These are phyloP conservation scores for Drosophila paranaensis DNA, from an alignment of 2,888 invertebrate genomes.

Conservation along the genomic window DNA sequence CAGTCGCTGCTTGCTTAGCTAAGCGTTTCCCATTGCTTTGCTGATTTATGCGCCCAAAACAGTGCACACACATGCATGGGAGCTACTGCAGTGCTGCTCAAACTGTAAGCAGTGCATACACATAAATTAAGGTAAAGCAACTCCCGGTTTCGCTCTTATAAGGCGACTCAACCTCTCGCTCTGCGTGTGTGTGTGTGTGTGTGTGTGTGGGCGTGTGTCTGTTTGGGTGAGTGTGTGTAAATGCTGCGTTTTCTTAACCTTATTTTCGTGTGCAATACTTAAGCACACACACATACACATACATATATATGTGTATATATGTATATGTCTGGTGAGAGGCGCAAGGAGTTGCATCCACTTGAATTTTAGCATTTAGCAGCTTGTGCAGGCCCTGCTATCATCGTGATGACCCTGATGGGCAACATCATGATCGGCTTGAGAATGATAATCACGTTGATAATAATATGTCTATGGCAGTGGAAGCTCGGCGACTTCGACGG, in stretches of 20 bases:
- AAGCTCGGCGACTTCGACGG: conserved; percentile 29
- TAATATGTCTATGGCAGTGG: conserved; percentile 16
- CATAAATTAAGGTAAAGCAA: conserved; percentile 72
- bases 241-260: conserved; percentile 70
- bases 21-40: conserved; percentile 71
- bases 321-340: neutral
- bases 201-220: neutral
- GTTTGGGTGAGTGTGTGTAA: conserved; percentile 12
- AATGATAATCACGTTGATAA: conserved; percentile 22
- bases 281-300: conserved; percentile 14
- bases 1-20: conserved; percentile 65
- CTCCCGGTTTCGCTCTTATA: conserved; percentile 15
- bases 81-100: conserved; percentile 57
- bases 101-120: conserved; percentile 64
- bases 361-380: conserved; percentile 47
- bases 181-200: conserved; percentile 9
- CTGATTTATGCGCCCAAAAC: conserved; percentile 65
- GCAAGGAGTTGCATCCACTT: conserved; percentile 35
- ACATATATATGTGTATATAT: neutral
- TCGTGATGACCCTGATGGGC: conserved; percentile 13
- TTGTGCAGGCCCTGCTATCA: conserved; percentile 32
- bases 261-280: conserved; percentile 55
- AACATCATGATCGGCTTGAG: conserved; percentile 14
- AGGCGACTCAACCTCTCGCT: neutral
- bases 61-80: conserved; percentile 16